Percentiles rank a stretch among this genome's conserved stretches.
phyloP scores from a whole-genome alignment of 2,113 vertebrate genomes.

The Oophaga pumilio region DNA sequence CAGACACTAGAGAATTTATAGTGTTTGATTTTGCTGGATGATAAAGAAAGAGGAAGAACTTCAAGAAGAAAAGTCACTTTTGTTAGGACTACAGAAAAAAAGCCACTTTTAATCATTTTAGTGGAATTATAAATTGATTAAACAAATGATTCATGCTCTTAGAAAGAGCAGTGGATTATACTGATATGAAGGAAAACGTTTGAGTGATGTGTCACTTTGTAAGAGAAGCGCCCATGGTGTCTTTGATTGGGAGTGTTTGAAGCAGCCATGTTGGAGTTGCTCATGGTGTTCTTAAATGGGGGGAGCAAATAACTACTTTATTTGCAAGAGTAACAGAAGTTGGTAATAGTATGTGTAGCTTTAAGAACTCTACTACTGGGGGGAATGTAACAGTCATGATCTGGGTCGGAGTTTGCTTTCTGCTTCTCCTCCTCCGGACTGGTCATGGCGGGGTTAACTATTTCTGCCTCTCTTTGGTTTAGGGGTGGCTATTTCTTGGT shows the following conservation, averaged over 20 bases:
- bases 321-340: neutral
- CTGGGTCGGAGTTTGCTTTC: too few relatives aligned
- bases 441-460: too few relatives aligned
- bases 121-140: conserved; percentile 66
- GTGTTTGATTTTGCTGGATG: conserved; percentile 66
- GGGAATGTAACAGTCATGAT: neutral
- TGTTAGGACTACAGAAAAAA: conserved; percentile 58
- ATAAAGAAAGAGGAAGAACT: conserved; percentile 62
- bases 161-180: conserved; percentile 60
- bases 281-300: neutral
- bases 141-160: conserved; percentile 67
- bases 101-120: conserved; percentile 61
- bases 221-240: conserved; percentile 1
- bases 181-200: neutral
- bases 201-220: conserved; percentile 10
- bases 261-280: neutral
- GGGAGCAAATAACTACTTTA: too few relatives aligned
- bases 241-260: neutral
- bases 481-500: too few relatives aligned
- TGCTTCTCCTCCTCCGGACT: too few relatives aligned
- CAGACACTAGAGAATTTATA: conserved; percentile 63
- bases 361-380: neutral
- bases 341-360: neutral
- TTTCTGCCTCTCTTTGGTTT: too few relatives aligned
- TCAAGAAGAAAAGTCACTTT: conserved; percentile 39